Evolutionary conservation across 2,113 vertebrate species (phyloP), one percentile per base, ranked within the genome.

Genomic region (Hypomesus transpacificus): DNA sequence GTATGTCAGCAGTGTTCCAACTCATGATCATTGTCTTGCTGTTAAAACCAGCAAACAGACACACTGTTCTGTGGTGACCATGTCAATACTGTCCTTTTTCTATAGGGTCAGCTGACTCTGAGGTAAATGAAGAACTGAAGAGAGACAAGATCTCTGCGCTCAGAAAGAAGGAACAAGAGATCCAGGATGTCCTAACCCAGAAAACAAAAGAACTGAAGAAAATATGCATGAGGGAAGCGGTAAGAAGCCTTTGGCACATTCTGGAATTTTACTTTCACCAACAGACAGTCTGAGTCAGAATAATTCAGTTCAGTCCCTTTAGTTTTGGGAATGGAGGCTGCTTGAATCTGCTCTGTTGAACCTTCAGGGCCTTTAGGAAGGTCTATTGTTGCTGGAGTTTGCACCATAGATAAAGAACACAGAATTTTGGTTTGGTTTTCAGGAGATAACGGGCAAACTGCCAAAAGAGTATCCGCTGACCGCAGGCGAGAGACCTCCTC

Each of bases 171-270:
- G 96, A 96, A 74, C 94, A 94, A 63, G 89, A 94, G 31, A 90
- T 99, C 67, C 95, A 98, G 74, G 95, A 97, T 63, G 92, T 94
- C 7, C 91, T 99, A 67, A 82, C 92, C 60, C 91, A 94, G 84
- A 98, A 97, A 73, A 94, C 96, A 1, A 94, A 96, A 54, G 97
- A 98, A 75, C 92, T 99, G 73, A 98, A 96, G 87, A 95, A 94
- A 75, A 96, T 98, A 72, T 99, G 97, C 69, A 68, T 97, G 79
- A 91, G 97, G 5, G 97, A 99, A 74, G 96, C 97, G 61, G 97
- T 99, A 88, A 96, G 95, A 84, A 52, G 63, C 53, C 17, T 6
- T 13, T 46, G 39, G 39, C 53, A 20, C 22, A 24, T 21, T 59
- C 57, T 20, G 11, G 21, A 63, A 9, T 31, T 17, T 18, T 18